phyloP scores from a whole-genome alignment of 64 coral and sea anemone genomes.

The Pachyseris speciosa region DNA sequence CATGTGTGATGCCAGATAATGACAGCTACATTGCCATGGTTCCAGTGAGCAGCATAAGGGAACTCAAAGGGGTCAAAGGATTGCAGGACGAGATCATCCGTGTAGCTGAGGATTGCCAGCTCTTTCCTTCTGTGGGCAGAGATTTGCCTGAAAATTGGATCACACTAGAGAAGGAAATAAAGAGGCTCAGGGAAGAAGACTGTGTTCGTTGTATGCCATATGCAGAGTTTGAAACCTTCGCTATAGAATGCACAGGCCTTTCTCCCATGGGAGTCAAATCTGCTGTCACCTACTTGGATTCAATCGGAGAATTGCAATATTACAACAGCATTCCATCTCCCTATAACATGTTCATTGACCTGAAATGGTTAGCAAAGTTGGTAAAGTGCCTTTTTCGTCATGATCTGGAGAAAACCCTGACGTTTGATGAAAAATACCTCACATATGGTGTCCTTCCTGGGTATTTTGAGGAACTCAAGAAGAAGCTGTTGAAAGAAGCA shows the following conservation, averaged over 20 bases:
- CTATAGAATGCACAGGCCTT: conserved; percentile 17
- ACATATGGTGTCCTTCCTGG: conserved; percentile 2
- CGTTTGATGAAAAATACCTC: conserved; percentile 36
- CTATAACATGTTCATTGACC: conserved; percentile 75
- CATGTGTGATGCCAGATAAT: background rate
- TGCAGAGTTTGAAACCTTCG: conserved; percentile 70
- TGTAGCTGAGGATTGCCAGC: conserved; percentile 50
- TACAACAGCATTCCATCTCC: conserved; percentile 40
- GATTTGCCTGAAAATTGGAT: conserved; percentile 85
- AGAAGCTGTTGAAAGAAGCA: conserved; percentile 33
- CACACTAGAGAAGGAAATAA: conserved; percentile 61
- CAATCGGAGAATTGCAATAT: conserved; percentile 72
- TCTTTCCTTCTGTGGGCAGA: conserved; percentile 76
- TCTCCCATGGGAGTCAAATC: conserved; percentile 2
- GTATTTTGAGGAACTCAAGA: conserved; percentile 33
- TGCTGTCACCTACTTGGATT: conserved; percentile 66
- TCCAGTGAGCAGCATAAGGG: conserved; percentile 71
- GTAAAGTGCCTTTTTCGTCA: conserved; percentile 85
- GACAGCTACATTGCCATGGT: conserved; percentile 52
- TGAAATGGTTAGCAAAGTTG: conserved; percentile 73
- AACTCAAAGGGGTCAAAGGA: conserved; percentile 59
- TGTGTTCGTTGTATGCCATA: conserved; percentile 78
- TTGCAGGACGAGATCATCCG: conserved; percentile 75
- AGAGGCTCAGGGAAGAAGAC: background rate
- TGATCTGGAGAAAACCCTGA: conserved; percentile 55